A percentile compares a stretch with the other conserved stretches of the same genome.
These are phyloP conservation scores for Napeogenes inachia DNA, from an alignment of 2,888 invertebrate species.

Conservation along the genomic window DNA sequence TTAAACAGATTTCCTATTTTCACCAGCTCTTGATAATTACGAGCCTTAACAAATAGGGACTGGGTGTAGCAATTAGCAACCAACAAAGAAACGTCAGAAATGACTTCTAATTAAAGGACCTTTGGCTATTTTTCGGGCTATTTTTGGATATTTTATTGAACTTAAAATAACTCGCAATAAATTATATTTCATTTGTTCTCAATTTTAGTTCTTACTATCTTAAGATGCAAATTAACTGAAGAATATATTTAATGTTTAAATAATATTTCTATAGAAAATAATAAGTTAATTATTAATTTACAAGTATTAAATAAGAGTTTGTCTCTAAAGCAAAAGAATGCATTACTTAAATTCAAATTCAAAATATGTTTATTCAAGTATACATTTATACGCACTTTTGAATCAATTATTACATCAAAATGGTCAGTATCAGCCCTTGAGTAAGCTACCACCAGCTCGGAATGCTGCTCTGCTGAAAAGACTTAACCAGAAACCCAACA, in stretches of 20 bases:
- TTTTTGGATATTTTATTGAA: conserved; percentile 9
- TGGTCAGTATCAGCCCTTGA: too few species aligned
- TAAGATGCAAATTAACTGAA: neutral
- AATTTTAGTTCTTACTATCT: neutral
- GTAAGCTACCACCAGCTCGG: too few species aligned
- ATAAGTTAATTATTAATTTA: too few species aligned
- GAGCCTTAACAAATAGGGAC: conserved; percentile 8
- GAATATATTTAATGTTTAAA: neutral
- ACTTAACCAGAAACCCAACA: too few species aligned
- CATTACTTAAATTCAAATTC: neutral
- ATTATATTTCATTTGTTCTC: too few species aligned
- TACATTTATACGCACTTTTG: too few species aligned
- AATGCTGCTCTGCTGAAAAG: too few species aligned
- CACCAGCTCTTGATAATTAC: neutral
- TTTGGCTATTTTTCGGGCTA: conserved; percentile 9
- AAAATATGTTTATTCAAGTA: too few species aligned
- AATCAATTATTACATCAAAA: too few species aligned
- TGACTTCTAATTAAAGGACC: conserved; percentile 20
- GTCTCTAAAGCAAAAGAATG: neutral
- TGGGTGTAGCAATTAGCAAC: conserved; percentile 12
- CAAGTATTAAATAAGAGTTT: too few species aligned
- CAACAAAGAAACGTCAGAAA: conserved; percentile 24
- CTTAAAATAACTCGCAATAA: neutral
- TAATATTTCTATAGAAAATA: too few species aligned
- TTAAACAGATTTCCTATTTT: conserved; percentile 1